Evolutionary conservation across 2,888 invertebrate species (phyloP).

Genomic region (Campopleginae sp.): DNA sequence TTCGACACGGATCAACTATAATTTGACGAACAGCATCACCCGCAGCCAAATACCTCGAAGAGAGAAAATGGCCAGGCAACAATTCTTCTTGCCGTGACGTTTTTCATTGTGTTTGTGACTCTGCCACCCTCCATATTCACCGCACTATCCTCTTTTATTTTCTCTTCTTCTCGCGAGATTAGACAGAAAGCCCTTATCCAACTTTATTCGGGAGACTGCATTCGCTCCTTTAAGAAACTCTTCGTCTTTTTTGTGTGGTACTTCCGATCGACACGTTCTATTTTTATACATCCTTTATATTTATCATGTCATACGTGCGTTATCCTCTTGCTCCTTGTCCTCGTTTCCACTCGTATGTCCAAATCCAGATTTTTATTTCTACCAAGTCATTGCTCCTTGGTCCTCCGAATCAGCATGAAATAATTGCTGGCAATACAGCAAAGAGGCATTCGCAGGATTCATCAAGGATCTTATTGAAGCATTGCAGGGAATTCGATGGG

Average conservation of each 20-base stretch:
- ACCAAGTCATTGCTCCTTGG: background rate
- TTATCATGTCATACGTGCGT: background rate
- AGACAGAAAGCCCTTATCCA: constrained; percentile 51
- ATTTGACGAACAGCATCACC: constrained; percentile 56
- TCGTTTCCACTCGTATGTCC: background rate
- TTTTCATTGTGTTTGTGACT: constrained; percentile 44
- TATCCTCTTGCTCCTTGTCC: background rate
- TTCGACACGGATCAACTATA: constrained; percentile 61
- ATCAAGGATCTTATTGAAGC: constrained; percentile 22
- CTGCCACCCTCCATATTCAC: constrained; percentile 28
- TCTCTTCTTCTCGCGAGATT: constrained; percentile 21
- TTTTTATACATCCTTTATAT: background rate
- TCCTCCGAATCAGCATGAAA: background rate
- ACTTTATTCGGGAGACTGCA: constrained; percentile 49
- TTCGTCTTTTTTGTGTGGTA: constrained; percentile 13
- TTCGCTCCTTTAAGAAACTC: constrained; percentile 26
- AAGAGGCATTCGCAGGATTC: constrained; percentile 3
- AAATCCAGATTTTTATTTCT: background rate
- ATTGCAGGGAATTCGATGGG: constrained; percentile 3
- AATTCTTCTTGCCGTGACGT: constrained; percentile 6
- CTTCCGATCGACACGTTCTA: constrained; percentile 8
- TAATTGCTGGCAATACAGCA: background rate
- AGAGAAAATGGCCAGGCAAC: constrained; percentile 3
- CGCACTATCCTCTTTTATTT: background rate
- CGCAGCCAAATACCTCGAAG: constrained; percentile 23